Conservation (phyloP, 2,888 invertebrate species). For the Dinocampus coccinellae region DNA sequence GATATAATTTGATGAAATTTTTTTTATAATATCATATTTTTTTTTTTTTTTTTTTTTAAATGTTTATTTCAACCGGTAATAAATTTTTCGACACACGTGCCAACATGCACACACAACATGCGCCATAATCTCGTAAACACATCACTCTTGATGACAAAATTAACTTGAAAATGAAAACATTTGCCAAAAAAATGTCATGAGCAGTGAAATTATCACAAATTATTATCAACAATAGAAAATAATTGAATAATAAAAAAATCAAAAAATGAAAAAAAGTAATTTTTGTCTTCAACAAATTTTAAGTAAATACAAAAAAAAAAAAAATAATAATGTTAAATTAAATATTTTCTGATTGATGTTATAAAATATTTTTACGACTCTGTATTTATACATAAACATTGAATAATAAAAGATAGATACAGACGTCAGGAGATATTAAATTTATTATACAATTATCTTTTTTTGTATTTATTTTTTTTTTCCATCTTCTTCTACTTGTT, state of each 20-base stretch:
- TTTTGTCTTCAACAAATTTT: not conserved
- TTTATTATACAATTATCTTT: too few relatives aligned
- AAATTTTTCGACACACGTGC: not conserved
- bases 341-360: not conserved
- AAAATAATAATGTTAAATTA: not conserved
- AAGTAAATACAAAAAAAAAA: not conserved
- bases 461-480: too few relatives aligned
- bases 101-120: not conserved
- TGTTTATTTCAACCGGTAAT: not conserved
- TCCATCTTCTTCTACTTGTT: too few relatives aligned
- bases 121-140: not conserved
- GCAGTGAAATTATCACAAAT: not conserved
- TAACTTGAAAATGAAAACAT: not conserved
- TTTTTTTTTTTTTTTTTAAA: not conserved
- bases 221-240: not conserved
- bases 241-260: too few relatives aligned
- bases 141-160: conserved; percentile 1
- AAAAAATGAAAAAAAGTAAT: not conserved
- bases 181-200: conserved; percentile 4
- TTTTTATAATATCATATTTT: not conserved
- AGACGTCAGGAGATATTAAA: not conserved
- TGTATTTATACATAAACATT: not conserved
- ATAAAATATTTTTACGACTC: not conserved
- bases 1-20: not conserved
- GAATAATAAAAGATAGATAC: not conserved